Base-by-base conservation (phyloP, 1,140 invertebrate species). In the Bombus consobrinus region DNA sequence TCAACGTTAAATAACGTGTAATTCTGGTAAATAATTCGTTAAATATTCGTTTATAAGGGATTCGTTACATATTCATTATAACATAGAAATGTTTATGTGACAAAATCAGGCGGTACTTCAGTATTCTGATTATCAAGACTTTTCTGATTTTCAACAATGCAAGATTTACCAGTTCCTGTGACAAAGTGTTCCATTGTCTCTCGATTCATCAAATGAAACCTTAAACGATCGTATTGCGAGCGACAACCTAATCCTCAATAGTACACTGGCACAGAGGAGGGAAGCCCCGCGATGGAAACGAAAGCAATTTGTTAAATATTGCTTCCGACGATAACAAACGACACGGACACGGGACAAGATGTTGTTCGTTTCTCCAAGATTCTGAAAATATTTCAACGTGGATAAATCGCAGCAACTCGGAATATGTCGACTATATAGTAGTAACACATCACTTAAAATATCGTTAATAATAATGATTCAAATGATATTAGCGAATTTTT, bases 241-340 rank as follows among this genome's bases (percentile, higher is more conserved):
- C 79, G 80, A 64, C 84, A 66, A 87, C 85, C 79, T 90, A 89
- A 90, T 89, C 88, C 85, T 81, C 69, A 43, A 71, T 66, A 74
- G 77, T 37, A 75, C 34, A 39, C 34, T 22, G 18, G 13, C 39
- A 32, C 41, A 71, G 74, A 86, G 57, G 66, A 81, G 81, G 37
- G 89, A 89, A 89, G 39, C 89, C 89, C 32, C 62, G 80, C 71
- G 62, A 87, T 69, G 78, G 75, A 57, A 89, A 91, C 80, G 85
- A 91, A 91, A 91, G 90, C 90, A 91, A 91, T 91, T 91, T 91
- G 90, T 91, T 91, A 91, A 91, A 91, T 91, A 91, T 91, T 91
- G 90, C 88, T 86, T 77, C 69, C 83, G 68, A 79, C 77, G 85
- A 83, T 85, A 57, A 25, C 78, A 91, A 91, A 88, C 90, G 71